Percentiles rank a stretch among this genome's conserved stretches.
Evolutionary conservation across 2,797 vertebrate species (phyloP).

Genomic region (Podargus strigoides): DNA sequence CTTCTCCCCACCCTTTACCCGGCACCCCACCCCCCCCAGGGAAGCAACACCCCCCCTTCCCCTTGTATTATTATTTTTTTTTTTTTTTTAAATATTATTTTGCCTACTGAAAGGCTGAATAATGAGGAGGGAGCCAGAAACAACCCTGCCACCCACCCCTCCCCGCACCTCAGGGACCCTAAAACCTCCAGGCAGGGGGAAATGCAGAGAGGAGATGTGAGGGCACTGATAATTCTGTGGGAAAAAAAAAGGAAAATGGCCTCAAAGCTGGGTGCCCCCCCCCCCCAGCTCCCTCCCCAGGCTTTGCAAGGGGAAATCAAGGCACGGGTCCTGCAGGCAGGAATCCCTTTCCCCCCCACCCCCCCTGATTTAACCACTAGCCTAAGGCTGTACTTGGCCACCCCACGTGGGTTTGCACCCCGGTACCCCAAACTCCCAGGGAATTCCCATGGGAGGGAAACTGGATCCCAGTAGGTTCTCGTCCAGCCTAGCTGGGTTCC

Average conservation of each 20-base stretch:
- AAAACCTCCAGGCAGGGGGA: background rate
- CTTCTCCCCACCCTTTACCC: too few species aligned
- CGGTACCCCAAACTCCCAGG: background rate
- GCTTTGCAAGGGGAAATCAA: background rate
- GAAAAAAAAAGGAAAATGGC: background rate
- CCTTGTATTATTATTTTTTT: too few species aligned
- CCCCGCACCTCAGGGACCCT: background rate
- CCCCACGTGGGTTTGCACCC: rapidly evolving
- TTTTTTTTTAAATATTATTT: too few species aligned
- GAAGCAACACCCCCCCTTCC: too few species aligned
- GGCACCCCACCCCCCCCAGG: too few species aligned
- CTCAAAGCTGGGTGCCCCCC: background rate
- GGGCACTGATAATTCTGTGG: background rate
- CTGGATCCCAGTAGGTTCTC: background rate
- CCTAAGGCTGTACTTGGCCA: background rate
- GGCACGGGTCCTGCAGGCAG: background rate
- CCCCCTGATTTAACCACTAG: background rate
- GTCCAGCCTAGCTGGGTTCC: background rate
- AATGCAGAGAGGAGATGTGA: too few species aligned
- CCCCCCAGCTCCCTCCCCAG: background rate
- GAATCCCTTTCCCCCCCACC: background rate
- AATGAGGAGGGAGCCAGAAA: too few species aligned
- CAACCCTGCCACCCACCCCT: too few species aligned
- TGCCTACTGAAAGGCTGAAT: too few species aligned
- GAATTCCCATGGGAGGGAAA: background rate